phyloP scores from a whole-genome alignment of 2,797 vertebrate genomes.

The Mus spretus region DNA sequence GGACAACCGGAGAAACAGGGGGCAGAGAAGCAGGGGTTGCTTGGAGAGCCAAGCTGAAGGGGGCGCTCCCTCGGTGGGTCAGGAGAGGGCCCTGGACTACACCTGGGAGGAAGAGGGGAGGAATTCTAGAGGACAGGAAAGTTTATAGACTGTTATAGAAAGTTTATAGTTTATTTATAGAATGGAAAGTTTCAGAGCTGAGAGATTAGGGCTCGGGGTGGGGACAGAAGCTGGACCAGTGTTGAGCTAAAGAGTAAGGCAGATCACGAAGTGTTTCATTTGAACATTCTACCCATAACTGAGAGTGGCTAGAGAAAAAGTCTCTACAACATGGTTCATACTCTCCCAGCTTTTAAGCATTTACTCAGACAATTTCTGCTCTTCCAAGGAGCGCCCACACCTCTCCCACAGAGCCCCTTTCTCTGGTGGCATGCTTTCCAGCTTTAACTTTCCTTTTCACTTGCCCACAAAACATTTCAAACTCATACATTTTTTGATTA shows the following conservation, averaged over 20 bases:
- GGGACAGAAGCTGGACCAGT: neutral
- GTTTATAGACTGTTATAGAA: too few relatives aligned
- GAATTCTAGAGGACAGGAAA: too few relatives aligned
- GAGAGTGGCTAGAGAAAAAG: neutral
- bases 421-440: rapidly evolving
- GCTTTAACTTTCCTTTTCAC: neutral
- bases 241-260: neutral
- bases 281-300: too few relatives aligned
- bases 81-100: neutral
- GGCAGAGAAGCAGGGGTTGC: too few relatives aligned
- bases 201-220: neutral
- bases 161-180: too few relatives aligned
- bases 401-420: too few relatives aligned
- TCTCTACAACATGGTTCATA: neutral
- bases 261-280: neutral
- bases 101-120: neutral
- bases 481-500: neutral
- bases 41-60: neutral
- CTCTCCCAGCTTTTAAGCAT: neutral
- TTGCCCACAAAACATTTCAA: neutral
- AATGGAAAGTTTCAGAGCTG: neutral
- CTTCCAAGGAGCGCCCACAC: neutral
- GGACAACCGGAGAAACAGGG: too few relatives aligned
- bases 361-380: neutral
- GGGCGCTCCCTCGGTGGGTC: neutral